Conservation (phyloP, 2,888 invertebrate species). For the Drosophila picticornis region DNA sequence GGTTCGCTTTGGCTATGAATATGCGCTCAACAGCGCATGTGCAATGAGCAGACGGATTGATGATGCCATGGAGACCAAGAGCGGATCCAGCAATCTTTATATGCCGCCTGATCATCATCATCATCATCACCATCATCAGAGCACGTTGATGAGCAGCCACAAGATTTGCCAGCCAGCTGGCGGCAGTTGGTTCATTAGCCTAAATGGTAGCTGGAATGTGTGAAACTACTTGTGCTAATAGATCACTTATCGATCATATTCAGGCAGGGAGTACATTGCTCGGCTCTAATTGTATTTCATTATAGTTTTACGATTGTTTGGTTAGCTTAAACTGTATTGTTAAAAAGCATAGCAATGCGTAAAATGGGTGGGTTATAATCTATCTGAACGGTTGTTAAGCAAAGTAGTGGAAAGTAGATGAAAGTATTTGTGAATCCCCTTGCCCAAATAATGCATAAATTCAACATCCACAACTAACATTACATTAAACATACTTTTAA, state of each 20-base stretch:
- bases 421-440: constrained; percentile 1
- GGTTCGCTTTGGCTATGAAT: constrained; percentile 55
- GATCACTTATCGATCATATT: constrained; percentile 66
- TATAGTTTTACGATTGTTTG: constrained; percentile 15
- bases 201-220: constrained; percentile 71
- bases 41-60: constrained; percentile 41
- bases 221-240: constrained; percentile 69
- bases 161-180: constrained; percentile 33
- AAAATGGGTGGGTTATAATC: not conserved
- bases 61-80: constrained; percentile 37
- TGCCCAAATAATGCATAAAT: not conserved
- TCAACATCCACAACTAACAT: not conserved
- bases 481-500: not conserved
- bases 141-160: constrained; percentile 35
- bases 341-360: not conserved
- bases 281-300: constrained; percentile 24
- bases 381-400: not conserved
- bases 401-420: not conserved
- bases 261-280: not conserved
- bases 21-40: constrained; percentile 34
- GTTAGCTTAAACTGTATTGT: not conserved
- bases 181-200: constrained; percentile 67
- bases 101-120: constrained; percentile 12
- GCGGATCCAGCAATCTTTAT: constrained; percentile 33
- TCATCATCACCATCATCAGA: constrained; percentile 14